Conservation (phyloP, 2,113 vertebrate genomes). For the pig (Sus scrofa) region DNA sequence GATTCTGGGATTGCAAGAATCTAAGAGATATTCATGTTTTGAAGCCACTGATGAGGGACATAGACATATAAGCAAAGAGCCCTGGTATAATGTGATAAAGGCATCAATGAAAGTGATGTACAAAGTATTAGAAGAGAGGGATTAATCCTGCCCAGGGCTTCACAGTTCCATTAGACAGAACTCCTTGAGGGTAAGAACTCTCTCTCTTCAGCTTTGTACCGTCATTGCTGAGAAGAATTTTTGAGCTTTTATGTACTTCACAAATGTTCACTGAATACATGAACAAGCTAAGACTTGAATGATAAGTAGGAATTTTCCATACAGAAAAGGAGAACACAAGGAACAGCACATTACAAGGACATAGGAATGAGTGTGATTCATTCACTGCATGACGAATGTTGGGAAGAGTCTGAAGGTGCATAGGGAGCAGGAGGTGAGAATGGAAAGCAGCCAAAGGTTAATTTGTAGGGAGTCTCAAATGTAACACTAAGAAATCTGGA, state of each 20-base stretch:
- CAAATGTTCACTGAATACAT: constrained; percentile 28
- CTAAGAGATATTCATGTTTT: not conserved
- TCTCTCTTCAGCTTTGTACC: not conserved
- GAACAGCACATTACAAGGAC: not conserved
- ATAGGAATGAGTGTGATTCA: not conserved
- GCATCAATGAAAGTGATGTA: not conserved
- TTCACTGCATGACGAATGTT: not conserved
- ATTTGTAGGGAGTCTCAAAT: not conserved
- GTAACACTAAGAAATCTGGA: not conserved
- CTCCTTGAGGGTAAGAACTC: not conserved
- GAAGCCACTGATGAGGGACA: not conserved
- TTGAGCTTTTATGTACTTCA: not conserved
- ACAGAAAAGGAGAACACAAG: not conserved
- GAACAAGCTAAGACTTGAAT: not conserved
- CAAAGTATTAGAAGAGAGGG: not conserved
- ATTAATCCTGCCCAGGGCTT: not conserved
- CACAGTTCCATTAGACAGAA: not conserved
- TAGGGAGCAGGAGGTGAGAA: not conserved
- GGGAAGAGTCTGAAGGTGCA: not conserved
- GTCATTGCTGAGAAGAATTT: not conserved
- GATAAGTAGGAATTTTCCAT: not conserved
- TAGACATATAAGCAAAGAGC: not conserved
- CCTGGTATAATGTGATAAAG: not conserved
- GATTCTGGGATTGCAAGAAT: not conserved
- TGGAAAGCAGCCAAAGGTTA: not conserved